Evolutionary conservation across 2,797 vertebrate genomes (phyloP), one percentile per base, ranked within the genome.

Genomic region (Alectoris magna): DNA sequence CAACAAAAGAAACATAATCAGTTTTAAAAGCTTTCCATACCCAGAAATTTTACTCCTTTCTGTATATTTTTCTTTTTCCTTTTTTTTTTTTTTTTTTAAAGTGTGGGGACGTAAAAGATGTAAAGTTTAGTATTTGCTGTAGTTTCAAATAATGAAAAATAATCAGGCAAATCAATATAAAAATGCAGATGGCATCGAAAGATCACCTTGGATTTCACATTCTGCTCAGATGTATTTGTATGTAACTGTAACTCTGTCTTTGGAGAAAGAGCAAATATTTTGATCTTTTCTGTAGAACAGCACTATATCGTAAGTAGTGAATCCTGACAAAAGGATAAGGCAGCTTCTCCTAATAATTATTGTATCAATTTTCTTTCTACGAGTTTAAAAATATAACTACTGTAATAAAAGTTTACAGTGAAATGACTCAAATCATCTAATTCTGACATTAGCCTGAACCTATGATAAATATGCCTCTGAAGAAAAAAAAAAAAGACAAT

Each of bases 131-230:
- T 88, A 17, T 79, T 82, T 82, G 27, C 39, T 68, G 2, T 56
- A 46, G 29, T 88, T 95, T 87, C 44, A 67, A 76, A 94, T 88
- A 97, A 89, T 34, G 36, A 87, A 95, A 88, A 69, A 74, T 74
- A 56, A 88, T 82, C 60, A 75, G 43, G 7, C 16, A 88, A 31
- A 84, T 56, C 66, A 83, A 76, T 79, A 73, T 29, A 91, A 92
- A 97, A 91, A 72, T 41, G 23, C 49, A 87, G 48, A 11, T 43
- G 90, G 68, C 19, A 71, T 84, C 36, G 41, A 89, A 80, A 95
- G 51, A 29, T 7, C 43, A 74, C 14, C 18, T 11, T 24, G 76
- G 31, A 59, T 55, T 74, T 67, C 56, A 49, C 15, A 26, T 75
- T 78, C 29, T 82, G 43, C 63, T 78, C 69, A 71, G 41, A 62